Conservation (phyloP, 2,797 vertebrate species). For the Peromyscus eremicus region DNA sequence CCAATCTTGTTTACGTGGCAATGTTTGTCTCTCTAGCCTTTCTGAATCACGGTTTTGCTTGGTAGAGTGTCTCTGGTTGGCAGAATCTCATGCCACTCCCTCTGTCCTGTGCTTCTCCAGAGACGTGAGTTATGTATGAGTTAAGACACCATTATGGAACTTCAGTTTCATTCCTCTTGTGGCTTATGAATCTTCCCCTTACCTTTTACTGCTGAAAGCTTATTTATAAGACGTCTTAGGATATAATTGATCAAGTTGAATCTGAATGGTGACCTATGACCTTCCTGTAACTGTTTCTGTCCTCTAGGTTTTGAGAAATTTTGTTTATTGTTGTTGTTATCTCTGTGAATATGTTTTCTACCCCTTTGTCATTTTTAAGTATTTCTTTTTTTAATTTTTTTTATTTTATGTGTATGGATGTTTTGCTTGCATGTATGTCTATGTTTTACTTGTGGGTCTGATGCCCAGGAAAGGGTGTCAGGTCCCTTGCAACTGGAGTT, state of each 20-base stretch:
- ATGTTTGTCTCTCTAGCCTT: background rate
- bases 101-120: background rate
- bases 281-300: background rate
- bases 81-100: background rate
- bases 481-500: background rate
- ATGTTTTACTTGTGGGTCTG: background rate
- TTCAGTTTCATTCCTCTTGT: background rate
- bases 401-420: background rate
- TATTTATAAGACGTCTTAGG: background rate
- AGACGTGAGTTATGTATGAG: background rate
- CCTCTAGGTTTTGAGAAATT: background rate
- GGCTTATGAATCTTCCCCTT: background rate
- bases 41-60: background rate
- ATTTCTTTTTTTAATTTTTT: background rate
- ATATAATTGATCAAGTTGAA: background rate
- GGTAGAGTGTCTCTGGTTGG: background rate
- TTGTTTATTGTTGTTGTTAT: background rate
- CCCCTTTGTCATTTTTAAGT: background rate
- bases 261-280: background rate
- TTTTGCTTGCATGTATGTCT: background rate
- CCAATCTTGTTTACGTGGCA: background rate
- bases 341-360: background rate
- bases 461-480: background rate
- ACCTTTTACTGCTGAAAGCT: background rate
- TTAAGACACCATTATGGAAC: background rate